These are phyloP conservation scores for Drosophila guanche DNA, from an alignment of 1,140 invertebrate species.

Conservation along the genomic window DNA sequence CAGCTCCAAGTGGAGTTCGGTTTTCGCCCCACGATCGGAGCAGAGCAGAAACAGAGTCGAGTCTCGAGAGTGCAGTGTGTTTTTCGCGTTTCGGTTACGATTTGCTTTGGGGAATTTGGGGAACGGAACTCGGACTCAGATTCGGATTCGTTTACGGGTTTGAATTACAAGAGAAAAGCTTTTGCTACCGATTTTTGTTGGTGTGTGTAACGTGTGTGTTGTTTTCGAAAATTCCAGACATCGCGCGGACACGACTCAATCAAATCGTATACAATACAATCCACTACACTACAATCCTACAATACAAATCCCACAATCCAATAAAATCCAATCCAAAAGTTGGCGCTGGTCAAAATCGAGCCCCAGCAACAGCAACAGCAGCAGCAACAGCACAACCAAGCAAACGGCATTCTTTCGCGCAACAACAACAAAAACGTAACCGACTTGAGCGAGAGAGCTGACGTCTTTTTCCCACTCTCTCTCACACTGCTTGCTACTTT, in stretches of 20 bases:
- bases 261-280: slow-evolving; percentile 24
- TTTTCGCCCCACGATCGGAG: slow-evolving; percentile 13
- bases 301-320: slow-evolving; percentile 33
- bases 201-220: slow-evolving; percentile 35
- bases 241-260: slow-evolving; percentile 41
- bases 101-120: no score
- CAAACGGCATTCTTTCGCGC: slow-evolving; percentile 82
- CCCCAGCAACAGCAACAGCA: slow-evolving; percentile 51
- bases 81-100: slow-evolving; percentile 32
- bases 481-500: background rate
- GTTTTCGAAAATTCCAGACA: slow-evolving; percentile 26
- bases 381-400: slow-evolving; percentile 69
- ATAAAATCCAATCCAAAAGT: slow-evolving; percentile 46
- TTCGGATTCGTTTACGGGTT: slow-evolving; percentile 38
- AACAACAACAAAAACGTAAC: slow-evolving; percentile 67
- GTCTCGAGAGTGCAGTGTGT: slow-evolving; percentile 46
- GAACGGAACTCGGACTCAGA: slow-evolving; percentile 33
- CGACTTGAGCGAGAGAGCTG: slow-evolving; percentile 50
- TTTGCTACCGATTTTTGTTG: slow-evolving; percentile 42
- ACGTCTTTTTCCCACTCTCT: slow-evolving; percentile 28
- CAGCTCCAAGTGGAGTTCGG: slow-evolving; percentile 58
- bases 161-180: slow-evolving; percentile 50
- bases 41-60: slow-evolving; percentile 36
- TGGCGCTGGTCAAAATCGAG: slow-evolving; percentile 49
- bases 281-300: slow-evolving; percentile 22